phyloP scores from a whole-genome alignment of 37 sponge, comb jelly and placozoan genomes.

The Chondrilla cf. caribensis region DNA sequence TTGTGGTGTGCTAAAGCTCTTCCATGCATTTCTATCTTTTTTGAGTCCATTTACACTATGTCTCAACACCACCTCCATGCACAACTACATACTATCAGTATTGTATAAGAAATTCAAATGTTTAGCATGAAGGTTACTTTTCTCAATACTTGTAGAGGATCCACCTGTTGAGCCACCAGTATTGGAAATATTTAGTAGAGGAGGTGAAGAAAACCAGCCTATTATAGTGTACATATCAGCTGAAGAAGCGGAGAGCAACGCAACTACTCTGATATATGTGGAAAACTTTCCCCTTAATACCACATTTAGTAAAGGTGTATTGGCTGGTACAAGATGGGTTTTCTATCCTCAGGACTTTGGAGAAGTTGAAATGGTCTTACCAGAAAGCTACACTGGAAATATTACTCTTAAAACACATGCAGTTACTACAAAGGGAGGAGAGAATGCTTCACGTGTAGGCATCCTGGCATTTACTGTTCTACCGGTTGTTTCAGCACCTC shows the following conservation, averaged over 20 bases:
- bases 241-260: not conserved
- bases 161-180: slow-evolving; percentile 20
- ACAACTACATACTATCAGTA: not conserved
- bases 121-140: not conserved
- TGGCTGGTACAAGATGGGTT: not conserved
- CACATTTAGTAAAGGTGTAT: not conserved
- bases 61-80: no score
- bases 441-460: no score
- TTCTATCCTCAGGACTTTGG: slow-evolving; percentile 7
- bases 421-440: no score
- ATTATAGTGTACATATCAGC: not conserved
- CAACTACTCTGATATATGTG: not conserved
- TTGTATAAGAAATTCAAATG: not conserved
- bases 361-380: not conserved
- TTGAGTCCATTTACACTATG: no score
- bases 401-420: not conserved
- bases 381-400: not conserved
- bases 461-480: no score
- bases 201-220: slow-evolving; percentile 1
- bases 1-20: no score
- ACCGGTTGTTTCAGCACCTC: no score
- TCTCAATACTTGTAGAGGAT: not conserved
- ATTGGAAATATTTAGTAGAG: not conserved
- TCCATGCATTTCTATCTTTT: no score
- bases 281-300: not conserved